Percentiles rank a stretch among this genome's conserved stretches.
Conservation (phyloP, 2,113 vertebrate genomes). For the Shinisaurus crocodilurus region DNA sequence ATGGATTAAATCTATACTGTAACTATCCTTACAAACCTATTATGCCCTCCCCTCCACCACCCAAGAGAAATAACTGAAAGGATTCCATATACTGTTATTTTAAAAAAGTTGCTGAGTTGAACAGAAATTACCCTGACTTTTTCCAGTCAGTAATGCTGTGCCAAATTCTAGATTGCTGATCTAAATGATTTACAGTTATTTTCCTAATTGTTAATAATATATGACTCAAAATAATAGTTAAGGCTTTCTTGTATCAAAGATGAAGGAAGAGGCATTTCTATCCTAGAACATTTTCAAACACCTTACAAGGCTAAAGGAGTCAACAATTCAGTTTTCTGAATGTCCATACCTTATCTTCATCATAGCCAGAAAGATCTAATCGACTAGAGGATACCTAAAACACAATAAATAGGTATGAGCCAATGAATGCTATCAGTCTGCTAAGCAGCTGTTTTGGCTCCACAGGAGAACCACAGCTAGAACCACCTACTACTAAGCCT, state of each 20-base stretch:
- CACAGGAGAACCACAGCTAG: neutral
- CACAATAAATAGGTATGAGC: constrained; percentile 44
- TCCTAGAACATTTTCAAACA: neutral
- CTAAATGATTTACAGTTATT: neutral
- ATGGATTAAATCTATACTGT: neutral
- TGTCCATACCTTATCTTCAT: constrained; percentile 84
- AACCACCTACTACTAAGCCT: neutral
- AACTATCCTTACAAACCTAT: neutral
- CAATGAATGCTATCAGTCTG: neutral
- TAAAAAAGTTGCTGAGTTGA: neutral
- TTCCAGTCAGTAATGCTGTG: neutral
- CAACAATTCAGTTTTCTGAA: rapidly evolving
- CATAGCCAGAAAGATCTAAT: constrained; percentile 86
- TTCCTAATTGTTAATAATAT: neutral
- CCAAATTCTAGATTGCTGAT: neutral
- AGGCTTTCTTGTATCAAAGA: neutral
- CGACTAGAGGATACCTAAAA: constrained; percentile 89
- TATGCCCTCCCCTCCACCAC: neutral
- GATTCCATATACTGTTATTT: neutral
- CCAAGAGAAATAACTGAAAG: neutral
- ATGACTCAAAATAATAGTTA: neutral
- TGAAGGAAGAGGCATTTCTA: neutral
- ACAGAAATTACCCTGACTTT: neutral
- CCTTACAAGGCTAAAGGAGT: neutral
- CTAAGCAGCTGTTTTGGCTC: neutral